Base-by-base conservation (phyloP, 2,888 invertebrate genomes). In the Shargacucullia verbasci region DNA sequence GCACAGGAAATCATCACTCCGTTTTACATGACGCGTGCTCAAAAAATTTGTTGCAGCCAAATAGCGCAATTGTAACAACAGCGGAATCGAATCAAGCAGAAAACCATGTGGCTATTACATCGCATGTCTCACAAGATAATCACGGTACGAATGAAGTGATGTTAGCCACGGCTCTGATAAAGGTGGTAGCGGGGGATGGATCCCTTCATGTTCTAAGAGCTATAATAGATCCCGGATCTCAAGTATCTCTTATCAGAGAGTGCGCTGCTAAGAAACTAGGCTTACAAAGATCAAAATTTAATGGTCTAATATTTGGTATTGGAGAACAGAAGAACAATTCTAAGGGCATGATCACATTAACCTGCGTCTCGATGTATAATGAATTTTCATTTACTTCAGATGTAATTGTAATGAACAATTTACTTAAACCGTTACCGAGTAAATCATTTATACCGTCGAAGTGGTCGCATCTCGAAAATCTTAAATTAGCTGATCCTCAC, bases 161-260 rank as follows among this genome's bases (percentile, higher is more conserved):
- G 27, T 27, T 47, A 11, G 46, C 39, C 0, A 45, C 39, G 11
- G 39, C 33, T n/a, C 25, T 54, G 27, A 29, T 54, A 5, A 54
- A 46, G n/a, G 40, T 40, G 0, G 29, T 27, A 31, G 25, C 46
- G 9, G 27, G 40, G 0, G 40, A 54, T 33, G 55, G 47, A 11
- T 33, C 53, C 0, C 33, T 33, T n/a, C 53, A 54, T 6, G 6
- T 39, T 20, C 31, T 44, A 38, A 27, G 53, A 14, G 53, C 53
- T 38, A 37, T 53, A 2, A 53, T 53, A 11, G 53, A 53, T 38
- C 38, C 39, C 7, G 46, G 54, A 33, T 54, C 46, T n/a, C 54
- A 54, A 39, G 53, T 39, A 0, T 45, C 45, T 14, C 13, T 53
- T 9, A 53, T 39, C 11, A 39, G 25, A 53, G 46, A 54, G 13